Percentiles rank a stretch among this genome's conserved stretches.
phyloP scores from a whole-genome alignment of 2,888 invertebrate species.

The Coleophora deauratella region DNA sequence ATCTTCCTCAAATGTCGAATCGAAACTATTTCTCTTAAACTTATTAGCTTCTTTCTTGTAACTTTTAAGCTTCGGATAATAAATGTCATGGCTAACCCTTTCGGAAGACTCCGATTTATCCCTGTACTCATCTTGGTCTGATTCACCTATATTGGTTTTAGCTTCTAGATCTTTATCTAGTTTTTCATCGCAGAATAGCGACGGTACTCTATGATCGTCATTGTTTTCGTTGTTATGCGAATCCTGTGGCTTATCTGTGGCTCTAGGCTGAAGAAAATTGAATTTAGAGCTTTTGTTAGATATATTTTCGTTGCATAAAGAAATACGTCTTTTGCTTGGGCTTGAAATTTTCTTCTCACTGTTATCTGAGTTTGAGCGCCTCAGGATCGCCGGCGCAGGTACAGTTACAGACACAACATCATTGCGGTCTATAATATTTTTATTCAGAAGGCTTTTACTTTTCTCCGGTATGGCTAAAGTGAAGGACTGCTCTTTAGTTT shows the following conservation, averaged over 20 bases:
- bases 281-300: constrained; percentile 37
- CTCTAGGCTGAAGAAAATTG: constrained; percentile 24
- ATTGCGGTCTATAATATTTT: constrained; percentile 46
- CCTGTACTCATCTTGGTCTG: constrained; percentile 52
- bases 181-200: constrained; percentile 67
- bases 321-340: constrained; percentile 57
- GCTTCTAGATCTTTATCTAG: constrained; percentile 59
- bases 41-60: constrained; percentile 29
- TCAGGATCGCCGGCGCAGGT: constrained; percentile 63
- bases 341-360: constrained; percentile 51
- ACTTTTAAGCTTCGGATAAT: constrained; percentile 35
- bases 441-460: constrained; percentile 58
- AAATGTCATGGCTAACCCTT: constrained; percentile 25
- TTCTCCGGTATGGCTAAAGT: constrained; percentile 66
- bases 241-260: constrained; percentile 27
- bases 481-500: constrained; percentile 52
- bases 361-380: constrained; percentile 66
- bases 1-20: constrained; percentile 69
- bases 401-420: constrained; percentile 40
- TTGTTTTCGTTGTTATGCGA: constrained; percentile 35
- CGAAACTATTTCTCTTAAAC: constrained; percentile 33
- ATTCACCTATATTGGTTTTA: constrained; percentile 43
- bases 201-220: constrained; percentile 64
- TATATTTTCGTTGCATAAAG: constrained; percentile 54
- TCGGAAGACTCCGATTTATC: constrained; percentile 29